Conservation (phyloP, 2,888 invertebrate species). For the Pyrrhia umbra region DNA sequence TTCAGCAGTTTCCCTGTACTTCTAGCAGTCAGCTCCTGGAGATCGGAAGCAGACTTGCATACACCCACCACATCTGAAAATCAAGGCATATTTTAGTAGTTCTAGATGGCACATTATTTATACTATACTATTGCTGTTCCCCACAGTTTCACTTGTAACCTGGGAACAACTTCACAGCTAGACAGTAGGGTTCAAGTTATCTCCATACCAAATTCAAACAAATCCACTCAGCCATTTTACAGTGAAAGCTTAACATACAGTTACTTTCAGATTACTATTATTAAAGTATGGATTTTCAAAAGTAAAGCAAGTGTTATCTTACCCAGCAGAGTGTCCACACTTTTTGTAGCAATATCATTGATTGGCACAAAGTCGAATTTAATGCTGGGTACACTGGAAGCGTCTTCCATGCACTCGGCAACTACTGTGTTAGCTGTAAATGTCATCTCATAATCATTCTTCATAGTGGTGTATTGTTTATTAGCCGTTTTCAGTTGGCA, state of each 20-base stretch:
- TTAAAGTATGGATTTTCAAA: neutral
- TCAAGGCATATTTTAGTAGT: conserved; percentile 5
- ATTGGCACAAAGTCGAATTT: conserved; percentile 95
- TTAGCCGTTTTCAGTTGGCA: conserved; percentile 98
- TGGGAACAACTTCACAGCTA: too few relatives aligned
- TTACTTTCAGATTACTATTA: neutral
- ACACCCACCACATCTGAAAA: conserved; percentile 96
- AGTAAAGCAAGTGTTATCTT: conserved; percentile 63
- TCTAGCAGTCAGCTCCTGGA: conserved; percentile 93
- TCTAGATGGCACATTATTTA: too few relatives aligned
- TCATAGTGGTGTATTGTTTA: conserved; percentile 95
- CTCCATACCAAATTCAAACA: too few relatives aligned
- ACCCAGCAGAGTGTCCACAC: conserved; percentile 93
- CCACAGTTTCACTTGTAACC: too few relatives aligned
- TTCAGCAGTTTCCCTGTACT: conserved; percentile 95
- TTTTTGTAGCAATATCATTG: conserved; percentile 92
- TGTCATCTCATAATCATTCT: conserved; percentile 99
- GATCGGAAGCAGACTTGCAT: conserved; percentile 93
- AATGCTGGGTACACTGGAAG: conserved; percentile 92
- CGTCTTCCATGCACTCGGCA: conserved; percentile 90
- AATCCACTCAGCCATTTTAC: too few relatives aligned
- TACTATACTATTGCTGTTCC: too few relatives aligned
- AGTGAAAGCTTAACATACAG: too few relatives aligned
- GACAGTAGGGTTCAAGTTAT: too few relatives aligned
- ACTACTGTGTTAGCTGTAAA: conserved; percentile 93